Evolutionary conservation across 2,888 invertebrate genomes (phyloP).

Genomic region (Emmelina monodactyla): DNA sequence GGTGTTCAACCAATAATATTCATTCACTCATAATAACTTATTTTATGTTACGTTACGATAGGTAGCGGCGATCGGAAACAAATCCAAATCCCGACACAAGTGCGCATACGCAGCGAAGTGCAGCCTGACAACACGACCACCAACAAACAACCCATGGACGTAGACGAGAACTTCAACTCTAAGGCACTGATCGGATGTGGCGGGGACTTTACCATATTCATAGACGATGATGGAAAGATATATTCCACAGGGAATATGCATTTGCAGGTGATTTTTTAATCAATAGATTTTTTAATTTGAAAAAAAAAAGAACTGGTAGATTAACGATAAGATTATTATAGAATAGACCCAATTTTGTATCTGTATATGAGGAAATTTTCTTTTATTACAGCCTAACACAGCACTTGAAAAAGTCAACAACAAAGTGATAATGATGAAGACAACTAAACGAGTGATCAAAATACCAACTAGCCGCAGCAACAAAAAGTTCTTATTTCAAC

Average conservation of each 20-base stretch:
- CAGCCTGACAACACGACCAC: slow-evolving; percentile 28
- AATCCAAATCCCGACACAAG: slow-evolving; percentile 62
- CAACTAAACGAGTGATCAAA: slow-evolving; percentile 75
- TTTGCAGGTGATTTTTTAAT: slow-evolving; percentile 26
- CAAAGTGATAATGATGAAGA: slow-evolving; percentile 73
- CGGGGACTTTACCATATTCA: slow-evolving; percentile 78
- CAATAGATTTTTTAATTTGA: neutral
- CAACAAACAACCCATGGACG: slow-evolving; percentile 26
- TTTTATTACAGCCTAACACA: slow-evolving; percentile 61
- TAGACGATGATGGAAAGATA: slow-evolving; percentile 71
- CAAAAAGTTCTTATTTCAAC: slow-evolving; percentile 48
- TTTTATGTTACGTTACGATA: too few species aligned
- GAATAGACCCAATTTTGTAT: neutral
- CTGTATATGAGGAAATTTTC: too few species aligned
- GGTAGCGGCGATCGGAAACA: slow-evolving; percentile 71
- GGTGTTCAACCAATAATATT: too few species aligned
- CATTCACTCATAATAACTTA: too few species aligned
- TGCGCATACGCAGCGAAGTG: slow-evolving; percentile 44
- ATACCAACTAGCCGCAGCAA: slow-evolving; percentile 58
- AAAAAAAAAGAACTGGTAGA: too few species aligned
- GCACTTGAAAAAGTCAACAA: slow-evolving; percentile 65
- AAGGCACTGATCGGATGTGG: slow-evolving; percentile 71
- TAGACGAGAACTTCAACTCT: slow-evolving; percentile 24
- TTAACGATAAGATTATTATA: too few species aligned
- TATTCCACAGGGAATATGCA: slow-evolving; percentile 79